Percentiles rank a stretch among this genome's conserved stretches.
phyloP scores from a whole-genome alignment of 1,140 invertebrate species.

The Conus betulinus region DNA sequence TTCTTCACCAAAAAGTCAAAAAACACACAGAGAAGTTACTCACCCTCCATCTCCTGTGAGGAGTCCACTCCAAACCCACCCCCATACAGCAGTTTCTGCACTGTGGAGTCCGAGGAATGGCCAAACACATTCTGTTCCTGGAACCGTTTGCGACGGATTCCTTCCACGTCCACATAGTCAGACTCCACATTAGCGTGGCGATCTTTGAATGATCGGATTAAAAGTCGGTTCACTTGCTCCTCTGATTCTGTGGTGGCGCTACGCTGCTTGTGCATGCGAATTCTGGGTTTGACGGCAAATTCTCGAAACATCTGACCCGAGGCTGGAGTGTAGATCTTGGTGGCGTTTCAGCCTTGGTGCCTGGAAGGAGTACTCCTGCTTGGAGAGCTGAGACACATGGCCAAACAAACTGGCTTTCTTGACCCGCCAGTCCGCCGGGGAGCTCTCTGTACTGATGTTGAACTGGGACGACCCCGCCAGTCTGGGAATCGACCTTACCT shows the following conservation, averaged over 20 bases:
- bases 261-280: slow-evolving; percentile 60
- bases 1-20: no score
- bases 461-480: slow-evolving; percentile 29
- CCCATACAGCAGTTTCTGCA: slow-evolving; percentile 71
- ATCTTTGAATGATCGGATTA: slow-evolving; percentile 49
- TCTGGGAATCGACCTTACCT: slow-evolving; percentile 43
- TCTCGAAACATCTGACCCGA: slow-evolving; percentile 64
- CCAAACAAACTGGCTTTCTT: slow-evolving; percentile 68
- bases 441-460: slow-evolving; percentile 52
- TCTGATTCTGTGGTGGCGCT: slow-evolving; percentile 55
- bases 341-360: slow-evolving; percentile 60
- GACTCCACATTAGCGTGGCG: slow-evolving; percentile 64
- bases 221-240: slow-evolving; percentile 31
- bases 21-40: slow-evolving; percentile 28
- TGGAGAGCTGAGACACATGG: slow-evolving; percentile 66
- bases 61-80: slow-evolving; percentile 35
- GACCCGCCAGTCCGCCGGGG: slow-evolving; percentile 55
- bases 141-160: slow-evolving; percentile 59
- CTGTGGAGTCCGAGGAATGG: slow-evolving; percentile 71
- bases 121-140: slow-evolving; percentile 63
- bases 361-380: slow-evolving; percentile 48
- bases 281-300: slow-evolving; percentile 62
- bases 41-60: slow-evolving; percentile 34
- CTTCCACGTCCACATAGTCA: slow-evolving; percentile 61
- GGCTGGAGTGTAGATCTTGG: slow-evolving; percentile 50